Evolutionary conservation across 2,888 invertebrate genomes (phyloP).

Genomic region (Ectropis crepuscularia): DNA sequence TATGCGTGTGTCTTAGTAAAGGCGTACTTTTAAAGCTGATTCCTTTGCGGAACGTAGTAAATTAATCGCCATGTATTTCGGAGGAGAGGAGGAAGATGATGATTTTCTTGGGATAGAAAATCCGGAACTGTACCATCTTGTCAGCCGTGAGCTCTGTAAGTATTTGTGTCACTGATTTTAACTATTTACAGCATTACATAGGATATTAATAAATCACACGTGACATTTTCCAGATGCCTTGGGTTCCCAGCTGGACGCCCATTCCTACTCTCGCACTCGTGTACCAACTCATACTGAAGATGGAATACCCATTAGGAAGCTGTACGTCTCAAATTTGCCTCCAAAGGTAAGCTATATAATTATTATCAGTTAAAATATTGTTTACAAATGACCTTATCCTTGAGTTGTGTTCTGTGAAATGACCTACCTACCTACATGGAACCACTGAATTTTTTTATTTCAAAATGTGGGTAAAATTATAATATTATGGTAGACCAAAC

Average conservation of each 20-base stretch:
- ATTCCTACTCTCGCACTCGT: slow-evolving; percentile 46
- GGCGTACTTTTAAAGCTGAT: slow-evolving; percentile 43
- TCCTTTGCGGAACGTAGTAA: slow-evolving; percentile 35
- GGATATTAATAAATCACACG: neutral
- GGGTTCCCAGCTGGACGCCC: slow-evolving; percentile 59
- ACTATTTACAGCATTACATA: neutral
- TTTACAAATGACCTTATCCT: neutral
- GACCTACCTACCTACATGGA: too few species aligned
- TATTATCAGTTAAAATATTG: too few species aligned
- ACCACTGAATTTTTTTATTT: too few species aligned
- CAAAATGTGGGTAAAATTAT: too few species aligned
- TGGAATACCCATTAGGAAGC: slow-evolving; percentile 84
- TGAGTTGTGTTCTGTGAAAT: too few species aligned
- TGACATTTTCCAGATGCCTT: slow-evolving; percentile 60
- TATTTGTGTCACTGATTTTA: slow-evolving; percentile 32
- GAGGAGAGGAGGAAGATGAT: slow-evolving; percentile 65
- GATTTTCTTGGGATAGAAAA: slow-evolving; percentile 53
- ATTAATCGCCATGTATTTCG: slow-evolving; percentile 68
- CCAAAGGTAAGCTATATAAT: slow-evolving; percentile 70
- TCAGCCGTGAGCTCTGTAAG: slow-evolving; percentile 71
- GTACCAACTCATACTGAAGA: slow-evolving; percentile 82
- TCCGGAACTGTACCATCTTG: slow-evolving; percentile 69
- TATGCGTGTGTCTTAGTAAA: slow-evolving; percentile 55
- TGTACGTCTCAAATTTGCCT: slow-evolving; percentile 85
- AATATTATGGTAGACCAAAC: too few species aligned